These are phyloP conservation scores for Tromatobia lineatoria DNA, from an alignment of 2,888 invertebrate genomes.

Conservation along the genomic window DNA sequence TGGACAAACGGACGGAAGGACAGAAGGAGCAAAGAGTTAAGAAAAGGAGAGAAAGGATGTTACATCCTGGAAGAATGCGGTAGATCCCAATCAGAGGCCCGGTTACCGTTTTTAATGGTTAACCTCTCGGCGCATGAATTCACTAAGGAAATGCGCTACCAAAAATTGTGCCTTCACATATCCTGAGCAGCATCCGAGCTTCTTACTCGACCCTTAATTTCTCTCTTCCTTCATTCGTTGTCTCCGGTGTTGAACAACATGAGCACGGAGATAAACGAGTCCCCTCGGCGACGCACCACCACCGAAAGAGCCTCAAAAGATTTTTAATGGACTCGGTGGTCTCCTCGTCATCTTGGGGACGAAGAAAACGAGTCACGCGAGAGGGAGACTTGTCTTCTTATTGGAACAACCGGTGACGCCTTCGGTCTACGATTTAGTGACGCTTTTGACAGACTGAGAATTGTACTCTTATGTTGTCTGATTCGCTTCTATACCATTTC, in stretches of 20 bases:
- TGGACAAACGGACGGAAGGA: slow-evolving; percentile 22
- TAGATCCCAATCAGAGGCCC: slow-evolving; percentile 73
- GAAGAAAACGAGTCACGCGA: slow-evolving; percentile 13
- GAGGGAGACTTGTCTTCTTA: slow-evolving; percentile 22
- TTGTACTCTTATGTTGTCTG: slow-evolving; percentile 34
- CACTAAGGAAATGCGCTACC: slow-evolving; percentile 56
- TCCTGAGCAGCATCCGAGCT: slow-evolving; percentile 15
- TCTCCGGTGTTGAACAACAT: slow-evolving; percentile 20
- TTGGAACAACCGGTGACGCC: slow-evolving; percentile 34
- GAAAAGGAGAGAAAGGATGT: slow-evolving; percentile 47
- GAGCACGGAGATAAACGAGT: slow-evolving; percentile 49
- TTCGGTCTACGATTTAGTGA: slow-evolving; percentile 14
- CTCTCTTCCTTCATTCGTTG: slow-evolving; percentile 25
- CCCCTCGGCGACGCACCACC: slow-evolving; percentile 25
- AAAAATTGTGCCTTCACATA: slow-evolving; percentile 46
- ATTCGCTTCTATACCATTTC: not conserved
- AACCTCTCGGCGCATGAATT: slow-evolving; percentile 61
- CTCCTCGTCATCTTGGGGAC: slow-evolving; percentile 17
- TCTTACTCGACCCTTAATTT: slow-evolving; percentile 33
- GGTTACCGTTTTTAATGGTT: slow-evolving; percentile 76
- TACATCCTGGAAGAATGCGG: slow-evolving; percentile 72
- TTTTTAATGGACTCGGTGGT: slow-evolving; percentile 45
- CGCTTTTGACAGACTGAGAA: slow-evolving; percentile 18
- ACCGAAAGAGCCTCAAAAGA: slow-evolving; percentile 35
- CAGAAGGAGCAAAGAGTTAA: slow-evolving; percentile 2